phyloP scores from a whole-genome alignment of 1,140 invertebrate genomes.

The Brachionus paranguensis region DNA sequence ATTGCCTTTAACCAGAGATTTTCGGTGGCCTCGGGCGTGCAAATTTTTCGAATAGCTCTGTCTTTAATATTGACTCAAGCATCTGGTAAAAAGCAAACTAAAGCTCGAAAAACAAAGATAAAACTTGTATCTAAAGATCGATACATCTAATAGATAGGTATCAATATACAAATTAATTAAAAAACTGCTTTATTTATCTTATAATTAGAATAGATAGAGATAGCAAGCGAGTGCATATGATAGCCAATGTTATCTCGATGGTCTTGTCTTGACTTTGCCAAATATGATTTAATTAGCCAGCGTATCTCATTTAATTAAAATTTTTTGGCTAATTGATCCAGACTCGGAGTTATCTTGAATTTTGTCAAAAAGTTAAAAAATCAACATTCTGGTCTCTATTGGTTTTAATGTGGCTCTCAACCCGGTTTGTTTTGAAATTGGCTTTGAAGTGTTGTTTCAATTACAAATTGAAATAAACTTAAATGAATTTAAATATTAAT shows the following conservation, averaged over 20 bases:
- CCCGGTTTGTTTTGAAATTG: neutral
- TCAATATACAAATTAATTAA: constrained; percentile 38
- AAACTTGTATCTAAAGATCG: neutral
- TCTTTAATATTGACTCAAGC: neutral
- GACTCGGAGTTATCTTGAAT: neutral
- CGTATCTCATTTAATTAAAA: constrained; percentile 6
- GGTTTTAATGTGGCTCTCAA: neutral
- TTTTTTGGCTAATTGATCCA: neutral
- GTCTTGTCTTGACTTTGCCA: neutral
- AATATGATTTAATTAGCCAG: constrained; percentile 27
- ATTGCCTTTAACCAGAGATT: neutral
- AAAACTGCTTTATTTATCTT: constrained; percentile 37
- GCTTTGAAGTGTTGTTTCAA: constrained; percentile 24
- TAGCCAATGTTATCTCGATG: neutral
- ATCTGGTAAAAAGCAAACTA: constrained; percentile 7
- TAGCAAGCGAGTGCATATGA: neutral
- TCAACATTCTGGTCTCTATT: neutral
- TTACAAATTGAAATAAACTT: neutral
- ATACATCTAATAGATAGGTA: constrained; percentile 28
- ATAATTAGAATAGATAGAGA: constrained; percentile 22
- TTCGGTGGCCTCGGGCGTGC: neutral
- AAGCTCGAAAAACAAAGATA: neutral
- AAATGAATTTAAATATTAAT: neutral
- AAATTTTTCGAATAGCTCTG: constrained; percentile 29
- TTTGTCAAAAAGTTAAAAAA: neutral